A percentile compares a stretch with the other conserved stretches of the same genome.
These are phyloP conservation scores for Pseudococcus viburni DNA, from an alignment of 2,888 invertebrate genomes.

Conservation along the genomic window DNA sequence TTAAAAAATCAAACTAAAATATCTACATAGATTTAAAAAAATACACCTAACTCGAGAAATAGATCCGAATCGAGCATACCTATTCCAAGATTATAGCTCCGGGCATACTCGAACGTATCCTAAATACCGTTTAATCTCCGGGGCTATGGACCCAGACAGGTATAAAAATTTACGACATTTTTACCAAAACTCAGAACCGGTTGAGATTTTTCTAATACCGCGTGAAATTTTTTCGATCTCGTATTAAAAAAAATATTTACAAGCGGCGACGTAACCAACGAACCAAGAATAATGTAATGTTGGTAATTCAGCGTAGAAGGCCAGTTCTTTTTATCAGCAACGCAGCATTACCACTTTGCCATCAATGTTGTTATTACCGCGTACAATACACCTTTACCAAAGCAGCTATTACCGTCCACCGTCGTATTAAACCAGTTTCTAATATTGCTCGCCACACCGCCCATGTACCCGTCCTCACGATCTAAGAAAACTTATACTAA, in stretches of 20 bases:
- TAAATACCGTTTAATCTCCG: neutral
- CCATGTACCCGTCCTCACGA: neutral
- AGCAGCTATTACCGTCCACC: conserved; percentile 9
- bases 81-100: neutral
- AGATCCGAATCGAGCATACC: neutral
- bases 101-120: neutral
- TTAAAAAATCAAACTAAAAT: too few species aligned
- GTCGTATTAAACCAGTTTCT: conserved; percentile 30
- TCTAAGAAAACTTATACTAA: neutral
- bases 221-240: conserved; percentile 43
- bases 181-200: conserved; percentile 32
- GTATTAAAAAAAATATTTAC: neutral
- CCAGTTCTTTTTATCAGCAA: conserved; percentile 24
- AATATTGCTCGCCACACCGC: neutral
- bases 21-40: too few species aligned
- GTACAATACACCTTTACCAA: conserved; percentile 34
- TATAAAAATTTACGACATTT: conserved; percentile 51
- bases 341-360: conserved; percentile 26
- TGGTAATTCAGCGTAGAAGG: conserved; percentile 53
- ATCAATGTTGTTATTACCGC: conserved; percentile 34
- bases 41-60: neutral
- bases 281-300: conserved; percentile 22
- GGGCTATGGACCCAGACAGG: neutral
- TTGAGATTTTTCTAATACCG: conserved; percentile 43
- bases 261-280: conserved; percentile 15